Conservation (phyloP, 2,888 invertebrate species). For the Phrixothrix hirtus region DNA sequence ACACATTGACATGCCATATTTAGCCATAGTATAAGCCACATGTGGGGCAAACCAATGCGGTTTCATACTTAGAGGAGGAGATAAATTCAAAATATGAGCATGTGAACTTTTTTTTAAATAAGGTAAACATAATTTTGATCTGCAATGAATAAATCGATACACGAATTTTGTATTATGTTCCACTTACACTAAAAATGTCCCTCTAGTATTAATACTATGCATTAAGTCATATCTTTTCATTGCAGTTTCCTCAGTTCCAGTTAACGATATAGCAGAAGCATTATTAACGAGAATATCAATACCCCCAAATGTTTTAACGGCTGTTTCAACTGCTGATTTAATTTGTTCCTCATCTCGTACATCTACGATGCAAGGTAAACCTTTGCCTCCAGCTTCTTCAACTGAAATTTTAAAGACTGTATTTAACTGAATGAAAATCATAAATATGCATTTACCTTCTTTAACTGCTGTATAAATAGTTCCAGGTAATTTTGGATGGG, state of each 20-base stretch:
- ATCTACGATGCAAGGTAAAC: constrained; percentile 85
- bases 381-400: constrained; percentile 83
- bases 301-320: constrained; percentile 87
- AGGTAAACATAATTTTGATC: constrained; percentile 89
- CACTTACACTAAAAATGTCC: constrained; percentile 89
- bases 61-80: constrained; percentile 90
- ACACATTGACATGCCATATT: constrained; percentile 99
- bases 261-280: constrained; percentile 90
- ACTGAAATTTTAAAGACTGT: too few relatives aligned
- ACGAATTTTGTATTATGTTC: neutral
- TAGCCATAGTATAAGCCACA: constrained; percentile 97
- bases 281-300: constrained; percentile 96
- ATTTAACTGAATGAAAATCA: too few relatives aligned
- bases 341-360: constrained; percentile 82
- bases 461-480: constrained; percentile 90
- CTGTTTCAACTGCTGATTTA: constrained; percentile 70
- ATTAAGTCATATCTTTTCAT: constrained; percentile 98
- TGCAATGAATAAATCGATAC: constrained; percentile 54
- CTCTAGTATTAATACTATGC: constrained; percentile 92
- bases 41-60: constrained; percentile 89
- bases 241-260: constrained; percentile 79
- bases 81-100: constrained; percentile 93
- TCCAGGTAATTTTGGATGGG: constrained; percentile 89
- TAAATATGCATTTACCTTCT: too few relatives aligned
- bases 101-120: constrained; percentile 83